Percentiles rank a stretch among this genome's conserved stretches.
phyloP scores from a whole-genome alignment of 1,140 invertebrate genomes.

The Bombyx mori region ASM3026992v2 NC_085132.1:4408001-4408500 shows the following conservation, averaged over 20 bases:
- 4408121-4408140: slow-evolving; percentile 63
- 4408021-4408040: too few relatives aligned
- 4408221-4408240: slow-evolving; percentile 66
- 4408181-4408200: slow-evolving; percentile 65
- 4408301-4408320: slow-evolving; percentile 39
- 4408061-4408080: slow-evolving; percentile 16
- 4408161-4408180: slow-evolving; percentile 68
- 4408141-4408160: slow-evolving; percentile 68
- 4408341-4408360: slow-evolving; percentile 63
- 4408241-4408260: slow-evolving; percentile 39
- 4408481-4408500: slow-evolving; percentile 43
- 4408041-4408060: slow-evolving; percentile 2
- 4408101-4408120: slow-evolving; percentile 46
- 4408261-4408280: slow-evolving; percentile 48
- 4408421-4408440: slow-evolving; percentile 50
- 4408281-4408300: slow-evolving; percentile 51
- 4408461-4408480: slow-evolving; percentile 53
- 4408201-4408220: slow-evolving; percentile 69
- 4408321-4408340: slow-evolving; percentile 69
- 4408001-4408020: too few relatives aligned
- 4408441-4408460: slow-evolving; percentile 54
- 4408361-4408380: slow-evolving; percentile 66
- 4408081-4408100: slow-evolving; percentile 33
- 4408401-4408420: slow-evolving; percentile 60
- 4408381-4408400: slow-evolving; percentile 66